Conservation (phyloP, 2,888 invertebrate genomes). For the Laothoe populi region DNA sequence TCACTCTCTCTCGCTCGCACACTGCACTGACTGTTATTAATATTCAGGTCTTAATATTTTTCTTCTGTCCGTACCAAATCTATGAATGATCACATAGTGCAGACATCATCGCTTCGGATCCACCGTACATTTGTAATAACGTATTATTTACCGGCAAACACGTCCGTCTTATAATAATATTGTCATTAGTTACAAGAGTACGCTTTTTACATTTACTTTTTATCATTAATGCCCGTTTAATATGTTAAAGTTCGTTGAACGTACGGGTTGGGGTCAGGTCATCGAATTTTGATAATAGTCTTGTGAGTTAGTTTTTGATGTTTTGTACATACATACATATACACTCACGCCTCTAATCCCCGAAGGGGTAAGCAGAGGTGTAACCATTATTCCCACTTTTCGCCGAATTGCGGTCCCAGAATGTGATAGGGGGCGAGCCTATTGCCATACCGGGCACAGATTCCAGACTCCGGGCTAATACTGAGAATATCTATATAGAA, state of each 20-base stretch:
- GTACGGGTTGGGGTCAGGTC: neutral
- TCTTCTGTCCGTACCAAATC: conserved; percentile 46
- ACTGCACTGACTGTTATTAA: too few species aligned
- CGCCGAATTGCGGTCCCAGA: too few species aligned
- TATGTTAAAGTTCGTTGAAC: conserved; percentile 27
- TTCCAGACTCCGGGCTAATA: too few species aligned
- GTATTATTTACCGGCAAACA: conserved; percentile 62
- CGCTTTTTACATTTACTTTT: conserved; percentile 32
- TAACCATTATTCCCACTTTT: too few species aligned
- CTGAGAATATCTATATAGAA: too few species aligned
- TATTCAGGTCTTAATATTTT: conserved; percentile 32
- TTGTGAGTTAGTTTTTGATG: neutral
- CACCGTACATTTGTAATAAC: conserved; percentile 53
- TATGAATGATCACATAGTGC: conserved; percentile 52
- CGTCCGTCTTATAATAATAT: conserved; percentile 66
- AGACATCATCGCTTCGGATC: conserved; percentile 50
- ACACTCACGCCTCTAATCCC: too few species aligned
- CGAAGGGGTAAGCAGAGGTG: too few species aligned
- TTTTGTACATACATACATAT: too few species aligned
- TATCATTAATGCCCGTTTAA: conserved; percentile 39
- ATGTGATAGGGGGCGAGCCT: too few species aligned
- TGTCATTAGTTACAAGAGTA: conserved; percentile 61
- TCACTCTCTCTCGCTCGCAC: too few species aligned
- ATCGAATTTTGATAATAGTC: conserved; percentile 5
- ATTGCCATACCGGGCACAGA: too few species aligned